These are phyloP conservation scores for Pemphredon lugubris DNA, from an alignment of 2,888 invertebrate species.

Conservation along the genomic window DNA sequence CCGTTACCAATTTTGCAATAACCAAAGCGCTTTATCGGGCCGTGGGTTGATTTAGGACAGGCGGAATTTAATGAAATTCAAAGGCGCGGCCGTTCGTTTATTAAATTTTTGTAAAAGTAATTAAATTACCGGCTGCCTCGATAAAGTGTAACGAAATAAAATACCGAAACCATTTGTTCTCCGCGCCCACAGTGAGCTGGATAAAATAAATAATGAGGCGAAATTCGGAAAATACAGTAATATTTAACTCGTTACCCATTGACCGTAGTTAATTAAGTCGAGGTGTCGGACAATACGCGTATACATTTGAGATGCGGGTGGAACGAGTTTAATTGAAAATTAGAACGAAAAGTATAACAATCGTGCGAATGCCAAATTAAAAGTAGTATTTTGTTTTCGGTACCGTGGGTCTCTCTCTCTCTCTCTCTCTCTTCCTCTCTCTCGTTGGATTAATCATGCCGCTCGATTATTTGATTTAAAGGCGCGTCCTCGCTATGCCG, in stretches of 20 bases:
- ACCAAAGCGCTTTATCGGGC: conserved; percentile 33
- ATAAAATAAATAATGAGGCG: conserved; percentile 39
- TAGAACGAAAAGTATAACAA: conserved; percentile 3
- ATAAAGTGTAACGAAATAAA: conserved; percentile 39
- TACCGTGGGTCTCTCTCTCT: too few relatives aligned
- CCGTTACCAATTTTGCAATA: not conserved
- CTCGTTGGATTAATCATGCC: too few relatives aligned
- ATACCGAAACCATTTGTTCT: conserved; percentile 22
- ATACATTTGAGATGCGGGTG: not conserved
- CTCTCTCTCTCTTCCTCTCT: too few relatives aligned
- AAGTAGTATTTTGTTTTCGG: conserved; percentile 14
- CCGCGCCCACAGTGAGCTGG: not conserved
- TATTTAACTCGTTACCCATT: conserved; percentile 26
- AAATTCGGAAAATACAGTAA: conserved; percentile 33
- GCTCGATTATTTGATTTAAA: too few relatives aligned
- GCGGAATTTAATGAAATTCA: conserved; percentile 26
- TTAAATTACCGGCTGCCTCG: conserved; percentile 29
- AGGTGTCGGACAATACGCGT: conserved; percentile 23
- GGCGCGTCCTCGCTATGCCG: too few relatives aligned
- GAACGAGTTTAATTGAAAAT: conserved; percentile 9
- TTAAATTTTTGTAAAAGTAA: conserved; percentile 30
- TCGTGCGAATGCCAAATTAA: not conserved
- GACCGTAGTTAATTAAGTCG: conserved; percentile 38
- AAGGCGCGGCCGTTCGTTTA: conserved; percentile 31
- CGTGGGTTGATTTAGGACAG: conserved; percentile 38